A percentile compares a stretch with the other conserved stretches of the same genome.
phyloP scores from a whole-genome alignment of 2,888 invertebrate species.

The Cactoblastis cactorum region DNA sequence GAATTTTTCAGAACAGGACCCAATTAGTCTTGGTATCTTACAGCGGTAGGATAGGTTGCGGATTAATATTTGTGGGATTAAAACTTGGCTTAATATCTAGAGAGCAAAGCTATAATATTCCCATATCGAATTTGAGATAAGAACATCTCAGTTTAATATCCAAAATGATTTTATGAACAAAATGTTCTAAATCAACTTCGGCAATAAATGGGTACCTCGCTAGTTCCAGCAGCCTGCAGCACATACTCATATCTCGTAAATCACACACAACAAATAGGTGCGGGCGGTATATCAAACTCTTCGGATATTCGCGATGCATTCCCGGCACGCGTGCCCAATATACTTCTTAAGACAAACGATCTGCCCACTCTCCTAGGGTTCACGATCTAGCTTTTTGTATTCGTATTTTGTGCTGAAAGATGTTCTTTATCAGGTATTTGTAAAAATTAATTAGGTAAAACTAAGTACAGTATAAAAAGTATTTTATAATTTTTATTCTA shows the following conservation, averaged over 20 bases:
- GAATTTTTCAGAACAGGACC: no score
- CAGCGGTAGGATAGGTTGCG: no score
- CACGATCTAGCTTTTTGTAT: background rate
- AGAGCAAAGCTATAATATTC: no score
- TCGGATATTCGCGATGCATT: conserved; percentile 4
- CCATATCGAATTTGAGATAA: no score
- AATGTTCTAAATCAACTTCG: background rate
- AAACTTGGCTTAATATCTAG: no score
- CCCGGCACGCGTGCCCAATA: conserved; percentile 10
- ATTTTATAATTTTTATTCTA: no score
- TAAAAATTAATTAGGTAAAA: no score
- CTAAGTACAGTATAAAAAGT: no score
- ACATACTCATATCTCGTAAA: background rate
- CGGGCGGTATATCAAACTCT: background rate
- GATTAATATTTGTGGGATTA: no score
- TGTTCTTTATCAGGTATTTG: no score
- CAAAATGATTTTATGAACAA: background rate
- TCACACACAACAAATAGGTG: conserved; percentile 3
- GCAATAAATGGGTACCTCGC: background rate
- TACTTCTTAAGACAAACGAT: conserved; percentile 12
- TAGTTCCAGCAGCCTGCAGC: background rate
- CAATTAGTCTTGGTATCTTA: no score
- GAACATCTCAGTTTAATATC: no score
- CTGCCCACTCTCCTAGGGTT: background rate
- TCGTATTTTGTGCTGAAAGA: background rate